Conservation (phyloP, 2,113 vertebrate genomes). For the Saimiri boliviensis region DNA sequence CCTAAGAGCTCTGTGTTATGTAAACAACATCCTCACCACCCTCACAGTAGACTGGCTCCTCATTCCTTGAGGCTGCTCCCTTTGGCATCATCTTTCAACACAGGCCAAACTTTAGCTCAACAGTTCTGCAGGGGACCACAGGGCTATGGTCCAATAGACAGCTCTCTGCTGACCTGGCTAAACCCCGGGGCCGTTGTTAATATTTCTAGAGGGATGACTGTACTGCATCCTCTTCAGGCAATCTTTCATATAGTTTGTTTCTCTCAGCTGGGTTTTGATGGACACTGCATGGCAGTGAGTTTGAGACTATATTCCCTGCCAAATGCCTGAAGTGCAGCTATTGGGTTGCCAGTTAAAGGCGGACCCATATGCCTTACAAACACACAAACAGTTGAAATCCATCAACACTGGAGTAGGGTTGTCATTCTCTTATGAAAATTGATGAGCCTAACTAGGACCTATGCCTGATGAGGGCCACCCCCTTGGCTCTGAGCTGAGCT, state of each 20-base stretch:
- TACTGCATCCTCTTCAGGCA: not conserved
- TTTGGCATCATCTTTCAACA: not conserved
- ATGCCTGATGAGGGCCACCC: not conserved
- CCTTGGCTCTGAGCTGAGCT: not conserved
- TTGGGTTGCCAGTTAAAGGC: constrained; percentile 43
- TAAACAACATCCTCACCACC: accelerated
- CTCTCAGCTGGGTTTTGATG: constrained; percentile 25
- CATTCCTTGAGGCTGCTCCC: not conserved
- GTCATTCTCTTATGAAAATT: constrained; percentile 41
- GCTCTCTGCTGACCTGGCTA: not conserved
- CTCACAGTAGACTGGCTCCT: accelerated
- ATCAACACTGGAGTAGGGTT: not conserved
- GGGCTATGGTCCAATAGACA: too few relatives aligned
- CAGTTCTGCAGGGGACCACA: not conserved
- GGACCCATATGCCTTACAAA: constrained; percentile 27
- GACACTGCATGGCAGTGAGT: not conserved
- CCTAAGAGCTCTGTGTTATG: not conserved
- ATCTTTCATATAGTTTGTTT: not conserved
- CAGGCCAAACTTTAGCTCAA: not conserved
- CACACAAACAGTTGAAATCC: not conserved
- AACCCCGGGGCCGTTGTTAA: not conserved
- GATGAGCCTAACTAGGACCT: not conserved
- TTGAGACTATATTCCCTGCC: constrained; percentile 36
- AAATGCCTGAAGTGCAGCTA: constrained; percentile 28
- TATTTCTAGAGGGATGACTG: not conserved